phyloP scores from a whole-genome alignment of 2,888 invertebrate genomes.

The Aphodius sticticus region DNA sequence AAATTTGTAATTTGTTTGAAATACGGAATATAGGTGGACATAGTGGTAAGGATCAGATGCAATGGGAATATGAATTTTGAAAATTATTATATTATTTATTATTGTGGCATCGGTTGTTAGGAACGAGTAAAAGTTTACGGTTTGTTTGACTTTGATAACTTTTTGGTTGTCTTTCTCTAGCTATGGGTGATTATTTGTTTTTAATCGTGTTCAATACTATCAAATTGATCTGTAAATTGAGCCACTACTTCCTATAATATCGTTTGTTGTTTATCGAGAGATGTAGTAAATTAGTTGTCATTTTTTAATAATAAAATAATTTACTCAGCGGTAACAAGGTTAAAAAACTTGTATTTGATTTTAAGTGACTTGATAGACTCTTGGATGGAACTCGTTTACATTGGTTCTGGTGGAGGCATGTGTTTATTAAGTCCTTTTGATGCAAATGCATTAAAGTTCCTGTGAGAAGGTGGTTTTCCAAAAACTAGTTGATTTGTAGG shows the following conservation, averaged over 20 bases:
- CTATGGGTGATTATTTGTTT: constrained; percentile 18
- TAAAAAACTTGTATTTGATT: no score
- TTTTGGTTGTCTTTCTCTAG: constrained; percentile 21
- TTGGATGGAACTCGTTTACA: background rate
- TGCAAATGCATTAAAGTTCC: no score
- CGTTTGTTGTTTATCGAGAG: no score
- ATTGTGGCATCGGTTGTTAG: constrained; percentile 11
- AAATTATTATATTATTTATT: constrained; percentile 18
- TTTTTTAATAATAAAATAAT: no score
- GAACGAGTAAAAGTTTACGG: constrained; percentile 25
- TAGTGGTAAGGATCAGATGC: constrained; percentile 24
- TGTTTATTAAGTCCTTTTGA: no score
- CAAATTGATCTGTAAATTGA: constrained; percentile 20
- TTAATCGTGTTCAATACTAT: constrained; percentile 25
- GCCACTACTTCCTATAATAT: no score
- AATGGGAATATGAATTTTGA: constrained; percentile 31
- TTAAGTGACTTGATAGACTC: background rate
- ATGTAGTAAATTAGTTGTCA: no score
- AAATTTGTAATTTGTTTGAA: constrained; percentile 23
- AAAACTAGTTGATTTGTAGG: background rate
- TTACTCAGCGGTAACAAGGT: no score
- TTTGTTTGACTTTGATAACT: constrained; percentile 7
- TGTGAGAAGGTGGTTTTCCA: constrained; percentile 5
- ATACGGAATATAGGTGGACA: constrained; percentile 22
- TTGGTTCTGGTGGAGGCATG: background rate